Evolutionary conservation across 2,113 vertebrate genomes (phyloP).

Genomic region (Pionites leucogaster): DNA sequence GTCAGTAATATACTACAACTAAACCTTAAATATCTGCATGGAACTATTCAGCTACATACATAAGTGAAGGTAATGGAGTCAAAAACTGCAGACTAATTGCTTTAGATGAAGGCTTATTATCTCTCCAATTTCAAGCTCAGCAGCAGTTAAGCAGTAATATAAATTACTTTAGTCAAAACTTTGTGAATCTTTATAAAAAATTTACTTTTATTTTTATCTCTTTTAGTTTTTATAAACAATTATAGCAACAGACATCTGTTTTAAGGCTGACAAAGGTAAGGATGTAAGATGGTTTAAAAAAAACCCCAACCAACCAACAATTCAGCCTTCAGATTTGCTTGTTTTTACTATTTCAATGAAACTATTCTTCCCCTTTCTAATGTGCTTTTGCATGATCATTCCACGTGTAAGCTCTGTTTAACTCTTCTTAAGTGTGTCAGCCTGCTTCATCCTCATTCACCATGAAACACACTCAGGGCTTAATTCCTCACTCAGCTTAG

Average conservation of each 20-base stretch:
- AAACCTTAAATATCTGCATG: neutral
- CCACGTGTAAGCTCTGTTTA: neutral
- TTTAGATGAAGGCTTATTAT: slow-evolving; percentile 18
- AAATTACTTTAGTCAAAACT: neutral
- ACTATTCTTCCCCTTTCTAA: neutral
- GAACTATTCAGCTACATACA: neutral
- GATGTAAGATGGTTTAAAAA: neutral
- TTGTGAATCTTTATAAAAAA: neutral
- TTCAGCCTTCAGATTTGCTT: neutral
- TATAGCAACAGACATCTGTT: neutral
- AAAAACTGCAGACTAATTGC: slow-evolving; percentile 40
- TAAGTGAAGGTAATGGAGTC: slow-evolving; percentile 9
- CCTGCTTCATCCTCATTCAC: neutral
- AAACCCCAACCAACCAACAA: neutral
- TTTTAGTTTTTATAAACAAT: neutral
- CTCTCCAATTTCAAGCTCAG: neutral
- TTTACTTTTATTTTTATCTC: neutral
- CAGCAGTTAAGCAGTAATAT: neutral
- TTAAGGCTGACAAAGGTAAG: neutral
- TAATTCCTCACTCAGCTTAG: neutral
- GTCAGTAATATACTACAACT: neutral
- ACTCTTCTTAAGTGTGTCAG: neutral
- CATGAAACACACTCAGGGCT: neutral
- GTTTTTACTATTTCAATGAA: neutral
- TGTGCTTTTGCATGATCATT: fast-evolving